Percentiles rank a stretch among this genome's conserved stretches.
Conservation (phyloP, 2,113 vertebrate species). For the Protobothrops mucrosquamatus region DNA sequence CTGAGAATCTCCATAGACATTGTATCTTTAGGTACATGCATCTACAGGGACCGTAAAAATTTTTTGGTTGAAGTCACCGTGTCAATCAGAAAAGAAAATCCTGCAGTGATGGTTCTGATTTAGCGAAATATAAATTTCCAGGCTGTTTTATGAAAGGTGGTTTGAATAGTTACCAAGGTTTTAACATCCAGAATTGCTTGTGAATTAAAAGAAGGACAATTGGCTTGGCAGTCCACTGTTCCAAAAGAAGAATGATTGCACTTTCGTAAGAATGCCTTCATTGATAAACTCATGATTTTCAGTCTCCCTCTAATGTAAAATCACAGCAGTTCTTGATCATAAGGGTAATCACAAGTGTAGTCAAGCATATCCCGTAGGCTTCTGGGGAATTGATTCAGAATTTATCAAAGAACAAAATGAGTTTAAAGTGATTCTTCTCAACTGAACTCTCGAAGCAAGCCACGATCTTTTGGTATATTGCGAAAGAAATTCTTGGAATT, state of each 20-base stretch:
- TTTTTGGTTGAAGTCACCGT: neutral
- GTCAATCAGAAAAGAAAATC: neutral
- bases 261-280: neutral
- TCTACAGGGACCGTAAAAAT: neutral
- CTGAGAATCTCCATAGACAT: neutral
- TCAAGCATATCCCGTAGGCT: neutral
- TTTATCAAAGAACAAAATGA: neutral
- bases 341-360: neutral
- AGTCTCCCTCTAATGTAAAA: neutral
- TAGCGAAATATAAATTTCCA: neutral
- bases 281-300: conserved; percentile 15
- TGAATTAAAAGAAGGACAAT: conserved; percentile 28
- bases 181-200: conserved; percentile 37
- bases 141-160: neutral
- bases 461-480: neutral
- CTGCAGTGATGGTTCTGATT: neutral
- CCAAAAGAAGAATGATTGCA: neutral
- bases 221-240: neutral
- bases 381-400: neutral
- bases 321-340: neutral
- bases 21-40: neutral
- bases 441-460: neutral
- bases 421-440: neutral
- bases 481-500: neutral
- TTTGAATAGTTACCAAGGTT: neutral